phyloP scores from a whole-genome alignment of 2,888 invertebrate species.

The Pollenia griseotomentosa region DNA sequence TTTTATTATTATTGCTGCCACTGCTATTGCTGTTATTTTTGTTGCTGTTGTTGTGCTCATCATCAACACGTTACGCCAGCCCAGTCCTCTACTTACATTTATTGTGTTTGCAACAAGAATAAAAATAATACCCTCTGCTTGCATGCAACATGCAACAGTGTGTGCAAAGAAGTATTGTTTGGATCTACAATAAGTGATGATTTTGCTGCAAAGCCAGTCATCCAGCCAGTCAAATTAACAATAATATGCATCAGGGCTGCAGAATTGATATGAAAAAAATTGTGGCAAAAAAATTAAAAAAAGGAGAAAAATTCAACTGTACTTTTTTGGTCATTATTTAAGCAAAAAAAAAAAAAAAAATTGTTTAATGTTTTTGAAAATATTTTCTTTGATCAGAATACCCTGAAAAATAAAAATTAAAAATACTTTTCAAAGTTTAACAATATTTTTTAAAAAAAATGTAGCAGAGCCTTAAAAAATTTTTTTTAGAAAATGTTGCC shows the following conservation, averaged over 20 bases:
- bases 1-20: background rate
- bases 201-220: constrained; percentile 16
- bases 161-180: constrained; percentile 33
- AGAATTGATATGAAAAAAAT: background rate
- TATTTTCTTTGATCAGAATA: no score
- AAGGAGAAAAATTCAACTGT: background rate
- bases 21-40: background rate
- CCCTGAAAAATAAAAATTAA: no score
- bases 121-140: constrained; percentile 37
- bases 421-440: no score
- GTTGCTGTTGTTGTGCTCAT: constrained; percentile 14
- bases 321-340: no score
- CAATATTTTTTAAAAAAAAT: no score
- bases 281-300: background rate
- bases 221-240: constrained; percentile 24
- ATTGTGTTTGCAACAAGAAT: constrained; percentile 53
- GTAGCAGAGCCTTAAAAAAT: no score
- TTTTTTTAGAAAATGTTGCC: no score
- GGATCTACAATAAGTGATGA: constrained; percentile 13
- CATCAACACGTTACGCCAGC: constrained; percentile 49
- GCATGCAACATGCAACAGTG: constrained; percentile 59
- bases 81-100: constrained; percentile 20
- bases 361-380: no score
- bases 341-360: no score
- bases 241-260: background rate